A percentile compares a stretch with the other conserved stretches of the same genome.
phyloP scores from a whole-genome alignment of 2,797 vertebrate species.

The Lemur catta region DNA sequence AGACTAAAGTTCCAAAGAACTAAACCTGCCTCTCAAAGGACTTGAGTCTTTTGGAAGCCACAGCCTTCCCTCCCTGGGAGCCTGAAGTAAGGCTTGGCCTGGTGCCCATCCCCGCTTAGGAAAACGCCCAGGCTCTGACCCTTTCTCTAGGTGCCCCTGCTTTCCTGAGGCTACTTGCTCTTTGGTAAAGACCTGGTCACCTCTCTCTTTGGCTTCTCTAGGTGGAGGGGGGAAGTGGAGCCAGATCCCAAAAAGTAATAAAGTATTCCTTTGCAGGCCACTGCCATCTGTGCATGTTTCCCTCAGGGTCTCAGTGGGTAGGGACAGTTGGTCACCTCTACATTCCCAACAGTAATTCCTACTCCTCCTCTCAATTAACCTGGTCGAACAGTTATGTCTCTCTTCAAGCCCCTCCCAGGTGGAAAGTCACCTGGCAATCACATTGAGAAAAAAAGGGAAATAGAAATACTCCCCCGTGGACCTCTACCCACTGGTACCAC shows the following conservation, averaged over 20 bases:
- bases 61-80: neutral
- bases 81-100: neutral
- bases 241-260: neutral
- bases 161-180: neutral
- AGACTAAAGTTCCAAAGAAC: neutral
- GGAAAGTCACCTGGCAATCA: neutral
- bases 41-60: neutral
- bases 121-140: neutral
- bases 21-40: neutral
- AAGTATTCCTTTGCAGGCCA: neutral
- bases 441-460: neutral
- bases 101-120: neutral
- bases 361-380: neutral
- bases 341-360: neutral
- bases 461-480: neutral
- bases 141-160: neutral
- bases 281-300: neutral
- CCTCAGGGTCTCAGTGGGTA: neutral
- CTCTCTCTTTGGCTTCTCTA: neutral
- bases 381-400: neutral
- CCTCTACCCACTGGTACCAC: neutral
- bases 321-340: neutral
- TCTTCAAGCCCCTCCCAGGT: neutral
- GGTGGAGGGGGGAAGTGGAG: neutral
- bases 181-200: neutral